Conservation (phyloP, 2,888 invertebrate genomes). For the Rapana venosa region DNA sequence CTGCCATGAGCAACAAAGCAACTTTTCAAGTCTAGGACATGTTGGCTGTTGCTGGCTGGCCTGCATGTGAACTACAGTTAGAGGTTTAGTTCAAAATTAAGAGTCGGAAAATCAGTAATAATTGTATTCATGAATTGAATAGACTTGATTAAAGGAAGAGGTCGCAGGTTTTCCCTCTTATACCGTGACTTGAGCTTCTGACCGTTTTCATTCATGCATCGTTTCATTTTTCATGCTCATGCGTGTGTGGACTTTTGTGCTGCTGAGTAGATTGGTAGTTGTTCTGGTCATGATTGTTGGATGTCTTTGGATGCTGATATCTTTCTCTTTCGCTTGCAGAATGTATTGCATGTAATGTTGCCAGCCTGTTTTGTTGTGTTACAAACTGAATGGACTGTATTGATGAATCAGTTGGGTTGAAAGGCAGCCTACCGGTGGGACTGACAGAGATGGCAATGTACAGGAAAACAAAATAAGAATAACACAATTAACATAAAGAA, state of each 20-base stretch:
- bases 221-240: constrained; percentile 7
- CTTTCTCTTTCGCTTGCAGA: not conserved
- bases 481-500: no score
- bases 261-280: not conserved
- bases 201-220: not conserved
- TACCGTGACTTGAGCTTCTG: not conserved
- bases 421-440: no score
- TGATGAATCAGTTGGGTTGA: not conserved
- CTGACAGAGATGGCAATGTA: no score
- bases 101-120: no score
- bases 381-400: not conserved
- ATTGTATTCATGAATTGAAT: no score
- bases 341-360: not conserved
- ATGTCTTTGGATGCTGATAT: not conserved
- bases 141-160: not conserved
- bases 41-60: no score
- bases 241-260: not conserved
- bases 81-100: no score
- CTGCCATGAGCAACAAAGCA: no score
- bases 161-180: not conserved
- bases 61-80: no score
- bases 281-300: not conserved
- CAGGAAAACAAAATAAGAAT: no score
- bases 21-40: no score
- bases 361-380: not conserved